Conservation (phyloP, 1,140 invertebrate species). For the Drosophila parabipectinata region DNA sequence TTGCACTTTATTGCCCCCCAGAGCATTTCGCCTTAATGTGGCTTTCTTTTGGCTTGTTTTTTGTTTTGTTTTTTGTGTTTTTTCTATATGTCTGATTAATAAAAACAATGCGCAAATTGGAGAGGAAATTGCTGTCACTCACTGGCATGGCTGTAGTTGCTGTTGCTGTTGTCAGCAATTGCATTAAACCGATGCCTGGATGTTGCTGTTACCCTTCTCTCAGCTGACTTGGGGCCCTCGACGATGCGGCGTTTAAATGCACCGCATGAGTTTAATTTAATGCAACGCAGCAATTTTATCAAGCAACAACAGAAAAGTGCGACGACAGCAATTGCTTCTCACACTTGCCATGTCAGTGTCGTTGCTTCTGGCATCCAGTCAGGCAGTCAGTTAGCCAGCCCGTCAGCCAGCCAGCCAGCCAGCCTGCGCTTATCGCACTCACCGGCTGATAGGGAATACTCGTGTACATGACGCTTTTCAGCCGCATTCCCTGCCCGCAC, state of each 20-base stretch:
- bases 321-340: conserved; percentile 64
- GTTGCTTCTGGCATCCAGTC: conserved; percentile 3
- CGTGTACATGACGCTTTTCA: conserved; percentile 29
- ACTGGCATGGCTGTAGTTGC: conserved; percentile 60
- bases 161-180: conserved; percentile 9
- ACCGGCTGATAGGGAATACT: conserved; percentile 35
- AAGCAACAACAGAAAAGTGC: conserved; percentile 54
- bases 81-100: conserved; percentile 57
- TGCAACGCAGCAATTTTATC: conserved; percentile 79
- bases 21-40: conserved; percentile 18
- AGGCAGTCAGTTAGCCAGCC: background rate
- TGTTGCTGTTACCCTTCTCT: conserved; percentile 4
- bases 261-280: conserved; percentile 80
- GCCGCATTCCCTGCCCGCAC: background rate
- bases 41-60: conserved; percentile 23
- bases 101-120: conserved; percentile 73
- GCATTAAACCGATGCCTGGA: conserved; percentile 6
- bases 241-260: conserved; percentile 66
- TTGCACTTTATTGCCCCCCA: conserved; percentile 38
- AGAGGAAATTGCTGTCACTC: conserved; percentile 79
- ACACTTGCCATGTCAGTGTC: conserved; percentile 33
- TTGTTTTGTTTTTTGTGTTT: conserved; percentile 24
- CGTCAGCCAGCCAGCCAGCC: background rate
- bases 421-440: conserved; percentile 45
- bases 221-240: conserved; percentile 30